Base-by-base conservation (phyloP, 2,888 invertebrate genomes). In the Mesorhabditis belari region DNA sequence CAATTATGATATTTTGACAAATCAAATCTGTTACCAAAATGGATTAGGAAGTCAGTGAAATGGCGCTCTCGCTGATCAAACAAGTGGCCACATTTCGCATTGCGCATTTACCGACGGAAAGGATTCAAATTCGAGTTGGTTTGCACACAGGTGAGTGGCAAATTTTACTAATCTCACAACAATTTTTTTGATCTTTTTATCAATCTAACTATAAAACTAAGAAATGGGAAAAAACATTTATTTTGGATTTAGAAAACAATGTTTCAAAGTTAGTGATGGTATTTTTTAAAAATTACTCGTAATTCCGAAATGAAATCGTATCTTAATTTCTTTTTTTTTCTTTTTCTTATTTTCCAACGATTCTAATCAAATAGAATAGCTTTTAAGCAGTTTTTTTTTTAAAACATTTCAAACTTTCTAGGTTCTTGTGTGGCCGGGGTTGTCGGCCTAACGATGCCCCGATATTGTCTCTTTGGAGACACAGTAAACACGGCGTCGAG, bases 81-180 rank as follows among this genome's bases (percentile, higher is more conserved):
- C 67, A 61, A 28, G 52, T 73, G 0, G 61, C 59, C 35, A 52
- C 60, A 3, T 78, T 75, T 57, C 66, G 68, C 21, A 73, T 78
- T 25, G 69, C 78, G 1, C 76, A 78, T 65, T 57, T 78, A 23
- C 77, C 77, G 3, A 63, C 65, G 1, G 77, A 78, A 57, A 60
- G 63, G 44, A 70, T 77, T 24, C 64, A 71, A 24, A 67, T 77
- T 19, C 61, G 77, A 6, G 68, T 73, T 19, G 73, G 73, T 35
- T 67, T 73, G 55, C 70, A 73, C 55, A 65, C 70, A 27, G 68
- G 68, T 68, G 23, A 12, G 3, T 4, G n/a, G n/a, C n/a, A n/a
- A n/a, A n/a, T n/a, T n/a, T n/a, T n/a, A n/a, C n/a, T n/a, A n/a
- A n/a, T n/a, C n/a, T n/a, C n/a, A n/a, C n/a, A n/a, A n/a, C n/a